phyloP scores from a whole-genome alignment of 2,113 vertebrate genomes.

The Neogobius melanostomus region DNA sequence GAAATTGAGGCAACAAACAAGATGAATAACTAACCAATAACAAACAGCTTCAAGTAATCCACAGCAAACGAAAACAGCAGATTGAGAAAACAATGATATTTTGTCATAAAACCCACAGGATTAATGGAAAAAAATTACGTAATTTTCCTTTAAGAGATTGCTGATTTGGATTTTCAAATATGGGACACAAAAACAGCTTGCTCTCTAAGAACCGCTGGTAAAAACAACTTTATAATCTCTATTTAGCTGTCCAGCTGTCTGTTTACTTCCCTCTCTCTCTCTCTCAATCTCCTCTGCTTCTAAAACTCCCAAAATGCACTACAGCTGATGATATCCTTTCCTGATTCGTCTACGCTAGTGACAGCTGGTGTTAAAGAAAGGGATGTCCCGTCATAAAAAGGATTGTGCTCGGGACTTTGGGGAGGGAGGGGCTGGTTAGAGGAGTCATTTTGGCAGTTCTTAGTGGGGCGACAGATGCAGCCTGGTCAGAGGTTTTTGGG shows the following conservation, averaged over 20 bases:
- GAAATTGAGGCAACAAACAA: background rate
- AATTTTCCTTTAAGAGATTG: background rate
- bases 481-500: slow-evolving; percentile 46
- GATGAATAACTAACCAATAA: background rate
- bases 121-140: background rate
- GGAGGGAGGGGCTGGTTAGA: slow-evolving; percentile 15
- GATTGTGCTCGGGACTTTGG: slow-evolving; percentile 34
- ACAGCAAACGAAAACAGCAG: background rate
- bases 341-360: slow-evolving; percentile 48
- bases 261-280: slow-evolving; percentile 14
- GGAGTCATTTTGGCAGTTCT: slow-evolving; percentile 58
- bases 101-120: background rate
- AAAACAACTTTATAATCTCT: slow-evolving; percentile 41
- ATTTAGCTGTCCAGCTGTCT: slow-evolving; percentile 47
- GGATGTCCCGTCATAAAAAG: slow-evolving; percentile 45
- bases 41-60: background rate
- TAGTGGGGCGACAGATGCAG: slow-evolving; percentile 57
- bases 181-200: background rate
- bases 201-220: slow-evolving; percentile 40
- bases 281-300: slow-evolving; percentile 34
- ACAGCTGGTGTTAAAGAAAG: slow-evolving; percentile 64
- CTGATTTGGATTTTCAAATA: background rate
- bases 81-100: background rate
- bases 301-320: slow-evolving; percentile 36
- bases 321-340: slow-evolving; percentile 35